Evolutionary conservation across 2,113 vertebrate species (phyloP).

Genomic region (Apteryx mantelli): DNA sequence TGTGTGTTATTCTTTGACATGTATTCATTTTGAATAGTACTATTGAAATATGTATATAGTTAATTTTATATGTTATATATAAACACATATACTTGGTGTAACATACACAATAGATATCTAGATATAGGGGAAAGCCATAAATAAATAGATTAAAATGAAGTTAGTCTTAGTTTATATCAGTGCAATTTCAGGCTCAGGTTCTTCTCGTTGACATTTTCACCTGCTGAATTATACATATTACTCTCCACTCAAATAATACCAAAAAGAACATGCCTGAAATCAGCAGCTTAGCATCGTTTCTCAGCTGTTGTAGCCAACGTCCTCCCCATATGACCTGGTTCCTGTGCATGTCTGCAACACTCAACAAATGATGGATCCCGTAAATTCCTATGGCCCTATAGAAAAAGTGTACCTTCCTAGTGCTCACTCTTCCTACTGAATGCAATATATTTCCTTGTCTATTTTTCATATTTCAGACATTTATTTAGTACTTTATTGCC

Average conservation of each 20-base stretch:
- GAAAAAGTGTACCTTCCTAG: not conserved
- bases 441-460: not conserved
- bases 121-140: not conserved
- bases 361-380: not conserved
- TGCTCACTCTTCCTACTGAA: not conserved
- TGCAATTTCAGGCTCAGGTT: not conserved
- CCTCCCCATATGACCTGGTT: not conserved
- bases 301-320: not conserved
- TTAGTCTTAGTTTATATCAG: not conserved
- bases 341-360: not conserved
- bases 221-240: not conserved
- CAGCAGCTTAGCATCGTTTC: not conserved
- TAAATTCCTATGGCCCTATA: not conserved
- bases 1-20: not conserved
- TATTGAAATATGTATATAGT: not conserved
- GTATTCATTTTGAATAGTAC: not conserved
- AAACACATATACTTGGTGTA: not conserved
- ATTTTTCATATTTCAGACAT: not conserved
- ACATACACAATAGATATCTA: not conserved
- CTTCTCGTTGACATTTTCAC: not conserved
- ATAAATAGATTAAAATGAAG: not conserved
- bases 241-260: not conserved
- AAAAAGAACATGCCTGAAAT: not conserved
- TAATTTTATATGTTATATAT: not conserved
- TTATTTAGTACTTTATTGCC: not conserved